Evolutionary conservation across 2,888 invertebrate genomes (phyloP), one percentile per base, ranked within the genome.

Genomic region (Calliphora vomitoria): DNA sequence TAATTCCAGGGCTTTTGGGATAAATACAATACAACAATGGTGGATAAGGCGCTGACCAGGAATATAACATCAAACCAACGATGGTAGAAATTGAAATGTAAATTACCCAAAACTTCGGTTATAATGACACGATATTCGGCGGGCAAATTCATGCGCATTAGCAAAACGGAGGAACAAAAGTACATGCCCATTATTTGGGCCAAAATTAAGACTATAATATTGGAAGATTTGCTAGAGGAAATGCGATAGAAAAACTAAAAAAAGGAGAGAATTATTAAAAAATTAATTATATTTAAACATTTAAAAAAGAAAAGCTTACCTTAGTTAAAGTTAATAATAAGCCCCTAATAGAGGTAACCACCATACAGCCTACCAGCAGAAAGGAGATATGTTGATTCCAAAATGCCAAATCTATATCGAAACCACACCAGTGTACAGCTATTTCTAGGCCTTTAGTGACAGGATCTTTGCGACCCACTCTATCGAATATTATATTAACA

Each of bases 141-240:
- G 0, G 99, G 99, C 98, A 99, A 99, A 93, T 99, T 99, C 99
- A 99, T 99, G 44, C 99, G 95, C 96, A 99, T 98, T 58, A 99
- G 94, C 0, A 99, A 95, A 0, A 99, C 99, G 0, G 98, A 99
- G 0, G 99, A 99, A 78, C 99, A 98, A 94, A 99, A 99, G 93
- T 99, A 99, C 99, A 99, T 99, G 55, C 99, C 99, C 99, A 99
- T 99, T 90, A 99, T 97, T 94, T 99, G 99, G 1, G 99, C 99
- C 62, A 99, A 94, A 88, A 98, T 96, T 74, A 99, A 94, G 4
- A 99, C 99, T 90, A 99, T 99, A 81, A 99, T 97, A 93, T 99
- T 99, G 11, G 99, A 99, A 4, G 99, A 99, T 94, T 99, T 99
- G 90, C 98, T 98, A 90, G 99, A 99, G 0, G 99, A 99, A 92